These are phyloP conservation scores for Amazona guildingii DNA, from an alignment of 2,113 vertebrate species.

Conservation along the genomic window DNA sequence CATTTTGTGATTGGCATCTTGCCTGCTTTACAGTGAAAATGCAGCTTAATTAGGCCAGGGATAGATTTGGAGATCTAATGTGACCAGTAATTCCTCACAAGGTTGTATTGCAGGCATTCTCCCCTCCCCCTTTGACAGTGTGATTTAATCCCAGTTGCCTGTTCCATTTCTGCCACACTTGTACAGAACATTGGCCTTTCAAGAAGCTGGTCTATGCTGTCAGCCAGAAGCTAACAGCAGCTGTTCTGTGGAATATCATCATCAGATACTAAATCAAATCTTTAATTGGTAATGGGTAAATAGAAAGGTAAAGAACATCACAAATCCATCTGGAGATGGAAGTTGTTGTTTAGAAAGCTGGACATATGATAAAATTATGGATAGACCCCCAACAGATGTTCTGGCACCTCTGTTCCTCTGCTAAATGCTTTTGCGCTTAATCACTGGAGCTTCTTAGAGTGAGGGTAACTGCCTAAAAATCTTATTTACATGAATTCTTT, in stretches of 20 bases:
- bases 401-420: neutral
- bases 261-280: neutral
- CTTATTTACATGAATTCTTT: neutral
- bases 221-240: conserved; percentile 41
- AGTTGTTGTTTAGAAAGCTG: neutral
- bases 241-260: conserved; percentile 11
- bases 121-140: neutral
- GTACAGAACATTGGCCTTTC: conserved; percentile 19
- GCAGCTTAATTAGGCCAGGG: neutral
- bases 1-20: neutral
- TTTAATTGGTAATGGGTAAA: neutral
- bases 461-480: neutral
- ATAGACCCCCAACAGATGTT: neutral
- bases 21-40: conserved; percentile 14
- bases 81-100: neutral
- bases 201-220: conserved; percentile 15
- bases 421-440: neutral
- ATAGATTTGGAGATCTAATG: neutral
- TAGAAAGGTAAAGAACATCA: neutral
- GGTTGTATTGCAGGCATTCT: neutral
- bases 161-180: conserved; percentile 5
- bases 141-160: conserved; percentile 5
- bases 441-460: neutral
- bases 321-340: neutral
- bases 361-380: neutral